Conservation (phyloP, 2,113 vertebrate species). For the Thomomys bottae region DNA sequence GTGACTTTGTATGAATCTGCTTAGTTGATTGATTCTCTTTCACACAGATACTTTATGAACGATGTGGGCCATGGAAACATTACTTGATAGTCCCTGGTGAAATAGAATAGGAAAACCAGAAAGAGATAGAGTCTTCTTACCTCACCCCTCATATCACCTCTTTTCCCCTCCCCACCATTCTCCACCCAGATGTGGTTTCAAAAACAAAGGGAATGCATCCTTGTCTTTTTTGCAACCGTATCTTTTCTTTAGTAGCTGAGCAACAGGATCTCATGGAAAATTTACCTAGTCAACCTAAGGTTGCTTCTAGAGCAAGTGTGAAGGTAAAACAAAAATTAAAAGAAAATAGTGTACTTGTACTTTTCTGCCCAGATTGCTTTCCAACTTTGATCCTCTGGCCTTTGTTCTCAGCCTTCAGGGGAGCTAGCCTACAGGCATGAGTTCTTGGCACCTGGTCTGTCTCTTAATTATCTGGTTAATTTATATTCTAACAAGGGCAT, state of each 20-base stretch:
- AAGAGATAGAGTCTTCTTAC: not conserved
- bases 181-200: not conserved
- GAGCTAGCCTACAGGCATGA: too few relatives aligned
- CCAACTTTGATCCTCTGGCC: too few relatives aligned
- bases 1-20: not conserved
- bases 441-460: not conserved
- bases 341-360: not conserved
- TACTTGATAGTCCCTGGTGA: not conserved
- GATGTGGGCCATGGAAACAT: not conserved
- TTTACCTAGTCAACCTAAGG: not conserved
- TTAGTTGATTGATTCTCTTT: not conserved
- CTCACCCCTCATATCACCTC: not conserved
- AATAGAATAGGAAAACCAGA: not conserved
- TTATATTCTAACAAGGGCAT: not conserved
- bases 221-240: not conserved
- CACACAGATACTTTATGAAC: not conserved
- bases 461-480: not conserved
- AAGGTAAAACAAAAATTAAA: conserved; percentile 14
- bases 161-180: not conserved
- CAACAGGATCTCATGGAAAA: not conserved
- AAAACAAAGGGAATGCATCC: not conserved
- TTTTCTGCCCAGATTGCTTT: too few relatives aligned
- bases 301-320: not conserved
- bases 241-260: not conserved
- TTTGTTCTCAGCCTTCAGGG: too few relatives aligned